A percentile compares a stretch with the other conserved stretches of the same genome.
Evolutionary conservation across 1,140 invertebrate species (phyloP).

Genomic region (Popillia japonica): DNA sequence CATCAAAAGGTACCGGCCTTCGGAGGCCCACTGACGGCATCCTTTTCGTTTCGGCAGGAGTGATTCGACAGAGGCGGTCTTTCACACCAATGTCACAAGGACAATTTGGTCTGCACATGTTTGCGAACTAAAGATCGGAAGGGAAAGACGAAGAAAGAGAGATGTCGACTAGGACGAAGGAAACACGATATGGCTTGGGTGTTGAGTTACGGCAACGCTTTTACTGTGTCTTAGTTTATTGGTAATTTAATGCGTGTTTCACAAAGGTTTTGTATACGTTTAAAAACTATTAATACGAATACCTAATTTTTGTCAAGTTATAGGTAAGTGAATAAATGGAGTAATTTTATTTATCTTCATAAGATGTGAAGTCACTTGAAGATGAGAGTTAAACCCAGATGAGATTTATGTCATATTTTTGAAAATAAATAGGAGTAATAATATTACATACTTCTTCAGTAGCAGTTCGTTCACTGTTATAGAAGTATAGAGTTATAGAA

Average conservation of each 20-base stretch:
- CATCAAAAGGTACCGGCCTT: slow-evolving; percentile 30
- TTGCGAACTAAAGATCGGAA: slow-evolving; percentile 11
- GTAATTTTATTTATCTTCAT: not conserved
- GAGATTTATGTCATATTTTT: too few relatives aligned
- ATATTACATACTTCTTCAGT: too few relatives aligned
- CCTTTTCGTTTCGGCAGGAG: slow-evolving; percentile 30
- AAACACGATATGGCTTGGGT: not conserved
- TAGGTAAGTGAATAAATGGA: not conserved
- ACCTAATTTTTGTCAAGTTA: not conserved
- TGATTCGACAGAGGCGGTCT: slow-evolving; percentile 18
- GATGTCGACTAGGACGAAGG: not conserved
- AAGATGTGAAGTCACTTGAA: not conserved
- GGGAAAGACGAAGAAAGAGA: not conserved
- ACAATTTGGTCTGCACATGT: slow-evolving; percentile 38
- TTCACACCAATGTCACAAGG: slow-evolving; percentile 37
- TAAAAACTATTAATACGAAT: slow-evolving; percentile 6
- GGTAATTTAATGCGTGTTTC: slow-evolving; percentile 27
- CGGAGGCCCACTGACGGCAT: slow-evolving; percentile 13
- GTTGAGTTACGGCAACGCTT: not conserved
- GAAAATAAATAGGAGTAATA: too few relatives aligned
- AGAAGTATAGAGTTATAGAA: too few relatives aligned
- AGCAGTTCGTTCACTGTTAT: too few relatives aligned
- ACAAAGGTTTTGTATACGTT: slow-evolving; percentile 16
- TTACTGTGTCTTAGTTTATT: slow-evolving; percentile 7
- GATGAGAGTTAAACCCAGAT: not conserved